A percentile compares a stretch with the other conserved stretches of the same genome.
Conservation (phyloP, 64 coral and sea anemone species). For the Platygyra sinensis region DNA sequence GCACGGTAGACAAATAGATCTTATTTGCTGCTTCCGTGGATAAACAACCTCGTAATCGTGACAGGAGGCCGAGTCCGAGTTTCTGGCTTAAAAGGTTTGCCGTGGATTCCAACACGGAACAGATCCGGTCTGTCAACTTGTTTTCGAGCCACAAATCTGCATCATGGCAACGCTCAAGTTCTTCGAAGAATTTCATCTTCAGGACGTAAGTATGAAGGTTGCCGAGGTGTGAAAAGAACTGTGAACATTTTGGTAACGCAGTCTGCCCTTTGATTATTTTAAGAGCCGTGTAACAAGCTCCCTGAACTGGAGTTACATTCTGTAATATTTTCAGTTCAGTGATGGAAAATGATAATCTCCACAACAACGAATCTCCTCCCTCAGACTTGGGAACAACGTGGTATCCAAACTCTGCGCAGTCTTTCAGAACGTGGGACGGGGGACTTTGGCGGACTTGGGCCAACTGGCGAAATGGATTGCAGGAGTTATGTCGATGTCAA, state of each 20-base stretch:
- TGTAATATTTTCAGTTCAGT: too few relatives aligned
- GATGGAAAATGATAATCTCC: constrained; percentile 37
- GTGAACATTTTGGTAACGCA: background rate
- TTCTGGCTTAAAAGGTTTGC: too few relatives aligned
- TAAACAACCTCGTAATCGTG: too few relatives aligned
- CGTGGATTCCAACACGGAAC: too few relatives aligned
- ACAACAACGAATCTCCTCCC: constrained; percentile 17
- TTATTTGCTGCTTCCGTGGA: too few relatives aligned
- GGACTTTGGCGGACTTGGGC: constrained; percentile 18
- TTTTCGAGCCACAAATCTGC: too few relatives aligned
- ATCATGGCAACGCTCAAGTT: too few relatives aligned
- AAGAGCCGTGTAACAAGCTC: too few relatives aligned
- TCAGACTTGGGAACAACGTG: constrained; percentile 41
- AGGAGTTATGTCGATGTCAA: constrained; percentile 25
- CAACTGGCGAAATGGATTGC: constrained; percentile 9
- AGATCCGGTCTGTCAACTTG: too few relatives aligned
- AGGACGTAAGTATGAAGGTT: constrained; percentile 29
- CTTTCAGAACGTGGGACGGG: constrained; percentile 12
- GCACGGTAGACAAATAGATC: too few relatives aligned
- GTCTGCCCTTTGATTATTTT: constrained; percentile 33
- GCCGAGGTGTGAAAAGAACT: constrained; percentile 13
- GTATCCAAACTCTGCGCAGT: background rate
- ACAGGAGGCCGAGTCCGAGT: too few relatives aligned
- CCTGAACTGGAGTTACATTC: too few relatives aligned
- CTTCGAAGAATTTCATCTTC: constrained; percentile 38